These are phyloP conservation scores for Listrodromus nycthemerus DNA, from an alignment of 2,888 invertebrate species.

Conservation along the genomic window DNA sequence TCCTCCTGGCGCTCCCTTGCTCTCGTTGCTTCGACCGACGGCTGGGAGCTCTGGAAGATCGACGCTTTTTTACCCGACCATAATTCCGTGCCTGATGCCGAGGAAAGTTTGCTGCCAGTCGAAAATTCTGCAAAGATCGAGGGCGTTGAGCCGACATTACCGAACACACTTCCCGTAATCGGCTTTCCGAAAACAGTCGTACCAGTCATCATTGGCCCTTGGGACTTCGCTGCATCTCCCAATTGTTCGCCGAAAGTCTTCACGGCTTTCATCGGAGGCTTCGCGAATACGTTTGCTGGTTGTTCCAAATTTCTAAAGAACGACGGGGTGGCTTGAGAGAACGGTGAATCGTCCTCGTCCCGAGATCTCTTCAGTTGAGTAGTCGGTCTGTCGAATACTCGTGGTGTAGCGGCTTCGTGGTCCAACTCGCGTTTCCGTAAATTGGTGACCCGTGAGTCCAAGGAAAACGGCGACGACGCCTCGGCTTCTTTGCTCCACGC, in stretches of 20 bases:
- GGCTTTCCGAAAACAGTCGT: slow-evolving; percentile 29
- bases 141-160: neutral
- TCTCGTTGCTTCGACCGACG: neutral
- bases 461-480: neutral
- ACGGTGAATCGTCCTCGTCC: slow-evolving; percentile 8
- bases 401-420: neutral
- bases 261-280: neutral
- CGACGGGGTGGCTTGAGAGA: neutral
- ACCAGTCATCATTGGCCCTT: neutral
- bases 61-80: neutral
- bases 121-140: slow-evolving; percentile 14
- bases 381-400: neutral
- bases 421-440: neutral
- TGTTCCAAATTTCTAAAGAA: slow-evolving; percentile 28
- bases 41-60: neutral
- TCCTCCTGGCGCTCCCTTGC: slow-evolving; percentile 32
- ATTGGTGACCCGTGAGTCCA: slow-evolving; percentile 27
- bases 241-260: slow-evolving; percentile 8
- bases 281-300: slow-evolving; percentile 40
- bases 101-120: neutral
- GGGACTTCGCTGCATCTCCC: neutral
- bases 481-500: neutral
- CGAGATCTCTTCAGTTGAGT: slow-evolving; percentile 20
- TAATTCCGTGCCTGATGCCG: neutral
- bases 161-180: slow-evolving; percentile 26